Base-by-base conservation (phyloP, 2,797 vertebrate species). In the Phrynocephalus vlangalii region DNA sequence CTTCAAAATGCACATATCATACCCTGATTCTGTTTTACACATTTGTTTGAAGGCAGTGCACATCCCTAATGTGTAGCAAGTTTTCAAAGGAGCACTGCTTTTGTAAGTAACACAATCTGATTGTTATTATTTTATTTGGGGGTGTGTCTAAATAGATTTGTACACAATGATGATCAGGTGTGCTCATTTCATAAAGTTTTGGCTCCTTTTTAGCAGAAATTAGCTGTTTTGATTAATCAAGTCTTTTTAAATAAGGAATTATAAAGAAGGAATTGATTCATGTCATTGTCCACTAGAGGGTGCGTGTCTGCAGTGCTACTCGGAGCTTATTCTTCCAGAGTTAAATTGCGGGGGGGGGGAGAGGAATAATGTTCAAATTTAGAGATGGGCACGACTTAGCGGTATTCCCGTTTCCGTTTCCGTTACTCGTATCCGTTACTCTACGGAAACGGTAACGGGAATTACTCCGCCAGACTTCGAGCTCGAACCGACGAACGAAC, bases 281-380 rank as follows among this genome's bases (percentile, higher is more conserved):
- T 73, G 11, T 22, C 26, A 0, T 6, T 4, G 1, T 28, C 92
- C 95, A 71, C 94, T 71, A 94, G 96, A 93, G 94, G 94, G 95
- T 84, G 92, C 7, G 0, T 8, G 83, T 71, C 13, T 48, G 5
- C 50, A 6, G 0, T 3, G 26, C 5, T 71, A n/a, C 28, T 71
- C 84, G 72, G 50, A 22, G 0, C 6, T 56, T 87, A 30, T 50
- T 0, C 38, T 48, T 28, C 56, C 6, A 4, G 6, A 2, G 2
- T 52, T 52, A 52, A 38, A 88, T 0, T 30, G 63, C 30, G 8
- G 33, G 33, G 33, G 33, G 33, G 33, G 33, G 33, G 33, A 2
- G 33, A 78, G 79, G 44, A 70, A 87, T n/a, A n/a, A n/a, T n/a
- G n/a, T n/a, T n/a, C n/a, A n/a, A n/a, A n/a, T n/a, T n/a, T n/a